phyloP scores from a whole-genome alignment of 2,797 vertebrate species.

The Chiroxiphia lanceolata region DNA sequence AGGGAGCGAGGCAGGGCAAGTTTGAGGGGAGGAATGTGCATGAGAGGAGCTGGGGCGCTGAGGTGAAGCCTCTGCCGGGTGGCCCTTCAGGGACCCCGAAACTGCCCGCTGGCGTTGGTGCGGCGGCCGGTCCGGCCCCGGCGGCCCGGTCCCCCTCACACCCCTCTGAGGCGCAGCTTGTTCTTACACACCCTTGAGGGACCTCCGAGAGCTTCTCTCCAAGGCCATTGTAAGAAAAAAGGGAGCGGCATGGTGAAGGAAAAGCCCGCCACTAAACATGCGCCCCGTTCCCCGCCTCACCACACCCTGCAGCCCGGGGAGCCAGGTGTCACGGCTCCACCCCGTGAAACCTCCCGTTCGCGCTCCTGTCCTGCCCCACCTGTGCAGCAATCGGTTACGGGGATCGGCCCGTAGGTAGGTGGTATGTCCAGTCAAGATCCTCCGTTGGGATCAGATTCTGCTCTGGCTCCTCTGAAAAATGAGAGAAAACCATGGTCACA shows the following conservation, averaged over 20 bases:
- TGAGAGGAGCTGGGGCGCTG: background rate
- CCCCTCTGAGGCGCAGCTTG: fast-evolving
- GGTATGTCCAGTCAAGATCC: background rate
- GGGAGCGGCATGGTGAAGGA: background rate
- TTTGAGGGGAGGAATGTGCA: background rate
- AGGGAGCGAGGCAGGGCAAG: background rate
- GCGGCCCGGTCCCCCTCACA: background rate
- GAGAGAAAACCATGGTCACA: background rate
- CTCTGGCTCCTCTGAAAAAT: background rate
- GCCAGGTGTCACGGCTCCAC: background rate
- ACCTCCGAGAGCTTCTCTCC: background rate
- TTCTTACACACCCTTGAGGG: background rate
- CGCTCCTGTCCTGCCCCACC: background rate
- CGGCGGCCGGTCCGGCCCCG: background rate
- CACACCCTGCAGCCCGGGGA: background rate
- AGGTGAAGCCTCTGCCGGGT: too few relatives aligned
- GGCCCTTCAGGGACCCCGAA: background rate
- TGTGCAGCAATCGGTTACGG: fast-evolving
- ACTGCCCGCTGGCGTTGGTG: background rate
- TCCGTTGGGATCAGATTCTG: fast-evolving
- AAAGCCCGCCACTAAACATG: background rate
- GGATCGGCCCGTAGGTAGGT: fast-evolving
- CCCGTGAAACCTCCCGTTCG: background rate
- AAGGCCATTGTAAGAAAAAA: background rate
- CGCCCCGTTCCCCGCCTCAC: fast-evolving